phyloP scores from a whole-genome alignment of 2,113 vertebrate species.

The Callospermophilus lateralis region DNA sequence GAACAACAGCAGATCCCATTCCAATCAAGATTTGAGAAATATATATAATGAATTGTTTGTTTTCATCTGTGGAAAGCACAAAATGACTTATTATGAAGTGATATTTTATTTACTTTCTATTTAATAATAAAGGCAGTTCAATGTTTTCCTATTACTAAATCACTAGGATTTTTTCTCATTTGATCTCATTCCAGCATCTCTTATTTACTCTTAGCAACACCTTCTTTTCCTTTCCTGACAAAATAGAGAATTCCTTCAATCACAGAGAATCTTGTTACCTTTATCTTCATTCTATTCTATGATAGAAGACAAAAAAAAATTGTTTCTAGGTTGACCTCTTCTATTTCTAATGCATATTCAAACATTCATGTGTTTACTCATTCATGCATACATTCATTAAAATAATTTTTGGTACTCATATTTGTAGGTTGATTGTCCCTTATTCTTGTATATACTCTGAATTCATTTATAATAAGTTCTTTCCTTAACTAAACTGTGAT shows the following conservation, averaged over 20 bases:
- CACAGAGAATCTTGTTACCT: background rate
- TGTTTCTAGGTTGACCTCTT: background rate
- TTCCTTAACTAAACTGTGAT: background rate
- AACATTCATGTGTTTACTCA: background rate
- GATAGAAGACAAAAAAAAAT: background rate
- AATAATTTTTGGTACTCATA: background rate
- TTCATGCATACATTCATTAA: background rate
- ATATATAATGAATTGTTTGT: slow-evolving; percentile 19
- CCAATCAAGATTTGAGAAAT: slow-evolving; percentile 75
- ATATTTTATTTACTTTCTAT: slow-evolving; percentile 45
- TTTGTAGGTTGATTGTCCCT: background rate
- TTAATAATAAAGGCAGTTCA: slow-evolving; percentile 2
- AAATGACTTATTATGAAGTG: slow-evolving; percentile 40
- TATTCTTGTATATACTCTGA: background rate
- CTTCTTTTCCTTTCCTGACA: slow-evolving; percentile 6
- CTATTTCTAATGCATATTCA: background rate
- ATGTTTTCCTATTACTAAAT: background rate
- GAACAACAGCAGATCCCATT: slow-evolving; percentile 58
- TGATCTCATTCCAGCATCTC: background rate
- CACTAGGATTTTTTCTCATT: background rate
- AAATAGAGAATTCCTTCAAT: background rate
- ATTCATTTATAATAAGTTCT: background rate
- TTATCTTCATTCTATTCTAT: slow-evolving; percentile 7
- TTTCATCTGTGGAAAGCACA: slow-evolving; percentile 64
- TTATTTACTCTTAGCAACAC: background rate